Conservation (phyloP, 2,888 invertebrate species). For the Drosophila planitibia region DNA sequence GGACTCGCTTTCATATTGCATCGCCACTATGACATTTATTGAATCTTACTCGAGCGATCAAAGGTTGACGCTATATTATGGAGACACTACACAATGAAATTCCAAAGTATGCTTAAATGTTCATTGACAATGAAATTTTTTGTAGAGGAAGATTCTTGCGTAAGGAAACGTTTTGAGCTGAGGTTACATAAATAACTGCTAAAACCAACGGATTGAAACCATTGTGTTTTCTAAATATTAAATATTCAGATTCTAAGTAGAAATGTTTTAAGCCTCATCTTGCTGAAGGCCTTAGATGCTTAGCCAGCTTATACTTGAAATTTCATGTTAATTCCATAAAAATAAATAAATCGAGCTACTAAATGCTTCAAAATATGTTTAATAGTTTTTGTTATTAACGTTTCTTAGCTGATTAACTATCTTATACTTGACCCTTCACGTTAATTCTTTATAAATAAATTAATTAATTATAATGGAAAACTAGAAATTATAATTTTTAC, state of each 20-base stretch:
- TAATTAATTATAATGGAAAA: neutral
- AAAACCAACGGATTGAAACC: neutral
- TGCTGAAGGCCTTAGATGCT: neutral
- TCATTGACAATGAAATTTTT: conserved; percentile 19
- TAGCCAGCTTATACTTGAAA: neutral
- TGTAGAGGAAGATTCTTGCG: neutral
- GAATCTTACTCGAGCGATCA: conserved; percentile 7
- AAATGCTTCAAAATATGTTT: neutral
- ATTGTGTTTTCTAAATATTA: neutral
- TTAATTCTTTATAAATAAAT: neutral
- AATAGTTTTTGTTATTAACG: neutral
- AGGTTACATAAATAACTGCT: neutral
- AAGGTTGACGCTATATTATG: conserved; percentile 2
- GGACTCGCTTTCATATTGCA: conserved; percentile 11
- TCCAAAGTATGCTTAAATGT: conserved; percentile 29
- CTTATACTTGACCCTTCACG: too few relatives aligned
- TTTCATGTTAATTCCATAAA: too few relatives aligned
- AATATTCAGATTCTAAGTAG: neutral
- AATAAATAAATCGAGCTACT: neutral
- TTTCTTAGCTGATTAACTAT: too few relatives aligned
- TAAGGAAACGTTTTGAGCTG: neutral
- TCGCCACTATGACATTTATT: conserved; percentile 27
- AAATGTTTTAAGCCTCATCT: neutral
- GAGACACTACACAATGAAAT: conserved; percentile 11
- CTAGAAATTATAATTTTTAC: neutral